A percentile compares a stretch with the other conserved stretches of the same genome.
These are phyloP conservation scores for Rhinoraja longicauda DNA, from an alignment of 2,797 vertebrate species.

Conservation along the genomic window DNA sequence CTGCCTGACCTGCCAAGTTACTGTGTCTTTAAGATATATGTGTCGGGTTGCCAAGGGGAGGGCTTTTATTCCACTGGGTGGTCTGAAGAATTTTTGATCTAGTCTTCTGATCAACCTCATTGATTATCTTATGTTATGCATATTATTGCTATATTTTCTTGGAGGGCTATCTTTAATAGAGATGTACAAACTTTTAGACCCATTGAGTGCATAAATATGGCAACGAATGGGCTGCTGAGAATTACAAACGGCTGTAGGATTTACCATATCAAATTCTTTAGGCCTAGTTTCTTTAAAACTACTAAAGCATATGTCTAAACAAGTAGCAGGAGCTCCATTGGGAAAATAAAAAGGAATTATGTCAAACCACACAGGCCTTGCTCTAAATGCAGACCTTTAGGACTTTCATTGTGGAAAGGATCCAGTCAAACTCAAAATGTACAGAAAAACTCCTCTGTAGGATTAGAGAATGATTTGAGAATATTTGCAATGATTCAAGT, in stretches of 20 bases:
- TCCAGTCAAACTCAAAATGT: not conserved
- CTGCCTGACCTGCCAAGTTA: no score
- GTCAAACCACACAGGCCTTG: not conserved
- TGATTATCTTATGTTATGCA: not conserved
- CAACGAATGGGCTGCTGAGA: not conserved
- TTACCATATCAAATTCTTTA: not conserved
- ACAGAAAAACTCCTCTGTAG: not conserved
- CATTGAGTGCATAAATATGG: not conserved
- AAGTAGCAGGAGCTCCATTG: not conserved
- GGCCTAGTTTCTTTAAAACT: not conserved
- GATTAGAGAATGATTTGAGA: not conserved
- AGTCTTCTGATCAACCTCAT: not conserved
- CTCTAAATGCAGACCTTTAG: not conserved
- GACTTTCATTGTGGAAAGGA: not conserved
- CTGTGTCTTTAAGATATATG: no score
- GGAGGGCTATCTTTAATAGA: not conserved
- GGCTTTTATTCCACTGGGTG: no score
- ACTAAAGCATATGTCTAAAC: not conserved
- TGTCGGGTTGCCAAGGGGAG: no score
- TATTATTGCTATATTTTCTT: not conserved
- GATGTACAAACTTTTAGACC: not conserved
- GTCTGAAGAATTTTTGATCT: no score
- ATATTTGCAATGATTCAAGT: not conserved
- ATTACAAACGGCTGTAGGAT: not conserved
- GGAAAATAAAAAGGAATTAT: not conserved